Conservation (phyloP, 2,888 invertebrate genomes). For the Chloroclystis v-ata region DNA sequence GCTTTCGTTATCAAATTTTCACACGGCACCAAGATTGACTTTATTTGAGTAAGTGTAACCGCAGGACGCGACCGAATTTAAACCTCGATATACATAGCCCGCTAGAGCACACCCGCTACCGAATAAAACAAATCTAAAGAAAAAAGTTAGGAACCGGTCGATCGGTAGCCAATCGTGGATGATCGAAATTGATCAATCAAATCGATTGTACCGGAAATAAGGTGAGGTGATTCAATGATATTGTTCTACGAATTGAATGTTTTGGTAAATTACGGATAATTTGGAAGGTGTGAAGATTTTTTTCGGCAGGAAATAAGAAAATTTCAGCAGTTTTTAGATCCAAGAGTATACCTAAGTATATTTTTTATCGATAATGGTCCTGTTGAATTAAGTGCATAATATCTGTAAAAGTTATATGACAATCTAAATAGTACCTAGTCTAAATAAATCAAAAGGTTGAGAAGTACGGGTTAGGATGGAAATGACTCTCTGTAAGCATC, state of each 20-base stretch:
- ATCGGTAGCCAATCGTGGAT: conserved; percentile 73
- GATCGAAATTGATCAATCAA: conserved; percentile 77
- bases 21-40: conserved; percentile 76
- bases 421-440: too few relatives aligned
- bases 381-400: too few relatives aligned
- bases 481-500: too few relatives aligned
- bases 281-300: conserved; percentile 31
- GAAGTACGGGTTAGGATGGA: too few relatives aligned
- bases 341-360: background rate
- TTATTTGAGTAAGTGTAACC: conserved; percentile 76
- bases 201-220: conserved; percentile 75
- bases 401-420: too few relatives aligned
- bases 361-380: too few relatives aligned
- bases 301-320: background rate
- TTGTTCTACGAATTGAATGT: conserved; percentile 58
- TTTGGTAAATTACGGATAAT: conserved; percentile 45
- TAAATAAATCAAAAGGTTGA: too few relatives aligned
- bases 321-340: background rate
- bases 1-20: conserved; percentile 77
- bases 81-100: conserved; percentile 52
- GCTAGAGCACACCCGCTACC: conserved; percentile 33
- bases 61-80: conserved; percentile 49
- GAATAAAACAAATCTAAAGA: conserved; percentile 57
- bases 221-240: conserved; percentile 65
- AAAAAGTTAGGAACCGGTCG: conserved; percentile 48